Percentiles rank a stretch among this genome's conserved stretches.
phyloP scores from a whole-genome alignment of 2,113 vertebrate species.

The Macrotus californicus region DNA sequence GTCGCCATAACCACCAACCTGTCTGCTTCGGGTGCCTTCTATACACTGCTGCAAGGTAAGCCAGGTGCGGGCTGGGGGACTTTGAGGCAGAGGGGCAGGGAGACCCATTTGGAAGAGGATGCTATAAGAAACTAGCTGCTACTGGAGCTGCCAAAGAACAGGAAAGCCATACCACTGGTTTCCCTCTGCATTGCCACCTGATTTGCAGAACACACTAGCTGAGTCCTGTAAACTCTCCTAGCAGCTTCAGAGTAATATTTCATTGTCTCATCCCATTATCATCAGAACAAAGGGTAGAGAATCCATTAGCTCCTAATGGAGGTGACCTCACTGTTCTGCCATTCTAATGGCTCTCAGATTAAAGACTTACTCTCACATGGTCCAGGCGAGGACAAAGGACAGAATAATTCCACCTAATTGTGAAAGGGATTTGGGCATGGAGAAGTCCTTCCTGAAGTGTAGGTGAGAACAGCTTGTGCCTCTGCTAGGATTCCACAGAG shows the following conservation, averaged over 20 bases:
- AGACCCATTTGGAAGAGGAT: not conserved
- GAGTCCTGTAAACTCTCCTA: not conserved
- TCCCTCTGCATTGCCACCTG: not conserved
- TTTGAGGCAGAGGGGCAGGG: not conserved
- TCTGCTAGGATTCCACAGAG: not conserved
- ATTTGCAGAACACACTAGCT: not conserved
- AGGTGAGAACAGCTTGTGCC: not conserved
- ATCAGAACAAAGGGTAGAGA: constrained; percentile 60
- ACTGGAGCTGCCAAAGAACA: not conserved
- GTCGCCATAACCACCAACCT: constrained; percentile 97
- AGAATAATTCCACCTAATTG: constrained; percentile 19
- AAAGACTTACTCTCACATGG: constrained; percentile 20
- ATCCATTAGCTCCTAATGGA: constrained; percentile 64
- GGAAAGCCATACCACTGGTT: not conserved
- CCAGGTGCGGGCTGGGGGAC: not conserved
- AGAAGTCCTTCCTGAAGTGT: not conserved
- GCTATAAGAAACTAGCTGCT: not conserved
- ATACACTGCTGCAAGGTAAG: constrained; percentile 96
- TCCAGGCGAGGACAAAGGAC: constrained; percentile 34
- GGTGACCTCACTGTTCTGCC: constrained; percentile 27
- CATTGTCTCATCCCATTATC: constrained; percentile 51
- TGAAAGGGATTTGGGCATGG: not conserved
- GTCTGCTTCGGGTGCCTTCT: constrained; percentile 96
- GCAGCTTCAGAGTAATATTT: constrained; percentile 22
- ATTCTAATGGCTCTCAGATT: constrained; percentile 60